phyloP scores from a whole-genome alignment of 2,888 invertebrate genomes.

The Chouioia cunea region DNA sequence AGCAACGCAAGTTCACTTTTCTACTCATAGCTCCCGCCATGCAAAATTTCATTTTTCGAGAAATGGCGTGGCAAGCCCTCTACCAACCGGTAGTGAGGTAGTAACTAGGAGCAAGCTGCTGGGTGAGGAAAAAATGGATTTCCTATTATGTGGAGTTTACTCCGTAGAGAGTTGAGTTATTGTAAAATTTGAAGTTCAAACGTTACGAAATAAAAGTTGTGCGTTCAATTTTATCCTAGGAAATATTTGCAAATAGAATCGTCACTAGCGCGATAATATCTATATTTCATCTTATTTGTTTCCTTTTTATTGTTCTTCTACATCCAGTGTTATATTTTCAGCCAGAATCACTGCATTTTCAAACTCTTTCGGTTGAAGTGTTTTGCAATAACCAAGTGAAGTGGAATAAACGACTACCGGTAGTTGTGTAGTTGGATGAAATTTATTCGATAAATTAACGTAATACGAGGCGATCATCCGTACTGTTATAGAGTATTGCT shows the following conservation, averaged over 20 bases:
- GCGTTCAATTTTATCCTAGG: too few relatives aligned
- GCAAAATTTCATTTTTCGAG: conserved; percentile 50
- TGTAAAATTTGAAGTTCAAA: too few relatives aligned
- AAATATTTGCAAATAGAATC: too few relatives aligned
- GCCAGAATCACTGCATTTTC: conserved; percentile 5
- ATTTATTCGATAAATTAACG: conserved; percentile 11
- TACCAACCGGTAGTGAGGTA: not conserved
- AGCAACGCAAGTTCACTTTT: not conserved
- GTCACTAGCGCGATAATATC: too few relatives aligned
- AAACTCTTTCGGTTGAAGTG: conserved; percentile 16
- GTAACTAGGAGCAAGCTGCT: not conserved
- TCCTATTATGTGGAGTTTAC: too few relatives aligned
- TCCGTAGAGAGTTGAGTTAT: too few relatives aligned
- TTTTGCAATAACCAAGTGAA: conserved; percentile 21
- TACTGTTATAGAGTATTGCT: too few relatives aligned
- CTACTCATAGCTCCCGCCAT: conserved; percentile 24
- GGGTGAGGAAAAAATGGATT: too few relatives aligned
- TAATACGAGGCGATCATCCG: not conserved
- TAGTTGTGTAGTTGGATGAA: not conserved
- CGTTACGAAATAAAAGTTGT: too few relatives aligned
- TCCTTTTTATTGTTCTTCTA: too few relatives aligned
- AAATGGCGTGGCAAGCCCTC: not conserved
- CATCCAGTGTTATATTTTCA: not conserved
- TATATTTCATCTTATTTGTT: too few relatives aligned
- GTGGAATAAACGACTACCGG: conserved; percentile 29